Conservation (phyloP, 2,797 vertebrate species). For the Hypotaenidia okinawae region DNA sequence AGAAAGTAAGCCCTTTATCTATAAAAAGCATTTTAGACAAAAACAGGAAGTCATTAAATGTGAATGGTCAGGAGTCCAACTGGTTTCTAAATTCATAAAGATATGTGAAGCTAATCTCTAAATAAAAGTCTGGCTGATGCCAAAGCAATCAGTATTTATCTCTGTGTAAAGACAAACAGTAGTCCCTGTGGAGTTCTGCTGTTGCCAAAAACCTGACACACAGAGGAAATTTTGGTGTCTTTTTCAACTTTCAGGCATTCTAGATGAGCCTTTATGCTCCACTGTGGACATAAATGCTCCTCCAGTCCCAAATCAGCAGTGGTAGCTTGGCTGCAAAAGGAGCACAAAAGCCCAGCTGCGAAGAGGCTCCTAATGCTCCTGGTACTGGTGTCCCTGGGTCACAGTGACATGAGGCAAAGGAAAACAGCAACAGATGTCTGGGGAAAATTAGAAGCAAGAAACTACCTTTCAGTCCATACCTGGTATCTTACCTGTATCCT, state of each 20-base stretch:
- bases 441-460: neutral
- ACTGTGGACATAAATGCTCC: neutral
- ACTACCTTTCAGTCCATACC: neutral
- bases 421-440: neutral
- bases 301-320: neutral
- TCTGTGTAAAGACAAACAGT: constrained; percentile 62
- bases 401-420: neutral
- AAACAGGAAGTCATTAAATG: constrained; percentile 53
- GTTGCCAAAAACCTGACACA: constrained; percentile 60
- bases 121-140: constrained; percentile 63
- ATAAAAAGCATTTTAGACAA: constrained; percentile 32
- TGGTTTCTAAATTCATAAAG: constrained; percentile 61
- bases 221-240: constrained; percentile 48
- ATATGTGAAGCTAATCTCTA: constrained; percentile 53
- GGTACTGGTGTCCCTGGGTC: neutral
- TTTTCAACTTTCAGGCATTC: constrained; percentile 35
- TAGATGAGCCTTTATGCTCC: constrained; percentile 15
- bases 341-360: neutral
- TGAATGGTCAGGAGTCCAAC: constrained; percentile 17
- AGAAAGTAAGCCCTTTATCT: constrained; percentile 26
- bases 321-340: neutral
- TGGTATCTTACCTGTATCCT: neutral
- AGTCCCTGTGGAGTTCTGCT: constrained; percentile 1
- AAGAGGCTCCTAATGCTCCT: neutral
- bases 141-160: constrained; percentile 73